phyloP scores from a whole-genome alignment of 2,113 vertebrate genomes.

The Myodes glareolus region DNA sequence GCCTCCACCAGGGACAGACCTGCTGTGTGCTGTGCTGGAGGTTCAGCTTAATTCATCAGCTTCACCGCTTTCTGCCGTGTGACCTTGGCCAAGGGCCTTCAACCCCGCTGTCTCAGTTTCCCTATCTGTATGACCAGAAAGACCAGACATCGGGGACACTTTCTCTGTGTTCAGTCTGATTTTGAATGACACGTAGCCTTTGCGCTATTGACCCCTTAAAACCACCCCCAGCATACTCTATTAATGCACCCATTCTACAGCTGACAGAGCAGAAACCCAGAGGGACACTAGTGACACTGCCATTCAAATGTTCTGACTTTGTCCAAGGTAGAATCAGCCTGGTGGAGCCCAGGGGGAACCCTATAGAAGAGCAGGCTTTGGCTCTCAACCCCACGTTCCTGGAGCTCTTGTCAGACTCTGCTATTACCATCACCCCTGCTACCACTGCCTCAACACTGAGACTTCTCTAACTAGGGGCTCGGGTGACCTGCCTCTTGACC shows the following conservation, averaged over 20 bases:
- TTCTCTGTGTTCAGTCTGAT: background rate
- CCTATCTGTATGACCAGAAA: background rate
- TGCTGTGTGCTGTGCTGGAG: too few relatives aligned
- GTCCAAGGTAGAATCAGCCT: background rate
- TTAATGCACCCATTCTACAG: background rate
- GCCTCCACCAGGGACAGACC: background rate
- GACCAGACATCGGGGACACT: too few relatives aligned
- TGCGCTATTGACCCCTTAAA: background rate
- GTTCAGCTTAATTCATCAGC: background rate
- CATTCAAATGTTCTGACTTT: background rate
- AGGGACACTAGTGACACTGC: background rate
- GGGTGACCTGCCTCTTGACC: background rate
- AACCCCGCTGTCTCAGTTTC: background rate
- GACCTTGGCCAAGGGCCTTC: background rate
- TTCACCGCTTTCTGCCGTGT: background rate
- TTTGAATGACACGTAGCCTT: background rate
- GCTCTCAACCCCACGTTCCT: accelerated
- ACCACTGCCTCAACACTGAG: accelerated
- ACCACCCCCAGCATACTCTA: accelerated
- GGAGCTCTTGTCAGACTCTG: accelerated
- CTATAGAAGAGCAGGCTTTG: accelerated
- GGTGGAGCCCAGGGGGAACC: background rate
- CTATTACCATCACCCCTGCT: accelerated
- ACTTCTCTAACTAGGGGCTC: background rate
- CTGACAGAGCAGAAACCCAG: background rate